Conservation (phyloP, 2,888 invertebrate species). For the Tipula helvola region DNA sequence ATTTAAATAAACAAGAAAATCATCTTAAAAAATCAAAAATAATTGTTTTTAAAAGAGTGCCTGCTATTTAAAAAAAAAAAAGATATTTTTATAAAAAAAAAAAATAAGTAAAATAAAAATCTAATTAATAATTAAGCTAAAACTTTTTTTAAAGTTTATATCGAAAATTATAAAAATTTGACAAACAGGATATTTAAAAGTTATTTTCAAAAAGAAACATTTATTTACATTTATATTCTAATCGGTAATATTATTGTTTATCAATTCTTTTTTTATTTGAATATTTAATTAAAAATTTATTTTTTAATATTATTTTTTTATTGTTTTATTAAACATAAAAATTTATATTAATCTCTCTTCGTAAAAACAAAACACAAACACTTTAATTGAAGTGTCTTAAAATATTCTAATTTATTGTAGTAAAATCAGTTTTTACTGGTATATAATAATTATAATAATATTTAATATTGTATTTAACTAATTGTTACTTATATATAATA, state of each 20-base stretch:
- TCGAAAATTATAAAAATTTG: neutral
- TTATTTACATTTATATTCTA: neutral
- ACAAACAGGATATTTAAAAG: neutral
- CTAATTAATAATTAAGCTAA: neutral
- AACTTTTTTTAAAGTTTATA: neutral
- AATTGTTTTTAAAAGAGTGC: conserved; percentile 4
- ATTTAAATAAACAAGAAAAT: neutral
- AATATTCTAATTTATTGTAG: neutral
- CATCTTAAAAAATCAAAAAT: neutral
- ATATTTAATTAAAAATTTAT: neutral
- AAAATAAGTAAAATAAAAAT: neutral
- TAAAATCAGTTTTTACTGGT: neutral
- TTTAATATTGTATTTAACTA: neutral
- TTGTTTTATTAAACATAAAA: neutral
- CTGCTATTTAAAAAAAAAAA: neutral
- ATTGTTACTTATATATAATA: neutral
- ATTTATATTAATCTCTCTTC: neutral
- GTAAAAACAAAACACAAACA: neutral
- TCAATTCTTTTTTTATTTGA: neutral
- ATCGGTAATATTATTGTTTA: neutral
- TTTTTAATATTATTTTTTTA: neutral
- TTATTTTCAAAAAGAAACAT: neutral
- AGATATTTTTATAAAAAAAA: neutral
- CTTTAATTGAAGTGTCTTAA: neutral
- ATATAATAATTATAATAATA: neutral